Conservation (phyloP, 2,888 invertebrate species). For the Cremastinae sp. region DNA sequence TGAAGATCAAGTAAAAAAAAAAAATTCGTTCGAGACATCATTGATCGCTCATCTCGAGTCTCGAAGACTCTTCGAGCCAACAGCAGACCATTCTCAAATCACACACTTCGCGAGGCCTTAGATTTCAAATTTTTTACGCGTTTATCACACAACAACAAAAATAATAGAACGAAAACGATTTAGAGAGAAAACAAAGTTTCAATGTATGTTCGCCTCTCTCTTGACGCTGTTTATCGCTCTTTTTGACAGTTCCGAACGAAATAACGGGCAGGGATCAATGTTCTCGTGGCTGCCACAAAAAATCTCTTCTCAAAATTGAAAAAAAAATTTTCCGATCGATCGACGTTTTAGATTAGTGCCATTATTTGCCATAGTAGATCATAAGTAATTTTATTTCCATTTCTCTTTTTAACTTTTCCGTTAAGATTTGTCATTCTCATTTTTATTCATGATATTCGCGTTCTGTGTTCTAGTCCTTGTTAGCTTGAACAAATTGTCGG, state of each 20-base stretch:
- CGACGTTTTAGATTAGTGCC: slow-evolving; percentile 67
- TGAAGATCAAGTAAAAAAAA: too few species aligned
- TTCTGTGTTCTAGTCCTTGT: slow-evolving; percentile 57
- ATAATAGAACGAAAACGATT: neutral
- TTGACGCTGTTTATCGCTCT: slow-evolving; percentile 32
- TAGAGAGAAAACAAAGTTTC: neutral
- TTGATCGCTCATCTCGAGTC: slow-evolving; percentile 13
- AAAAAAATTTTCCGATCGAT: slow-evolving; percentile 40
- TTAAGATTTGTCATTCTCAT: slow-evolving; percentile 34
- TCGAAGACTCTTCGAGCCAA: slow-evolving; percentile 22
- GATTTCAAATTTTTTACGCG: slow-evolving; percentile 60
- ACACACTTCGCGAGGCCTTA: slow-evolving; percentile 42
- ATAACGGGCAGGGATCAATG: slow-evolving; percentile 42
- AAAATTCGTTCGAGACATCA: slow-evolving; percentile 29
- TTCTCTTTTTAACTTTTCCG: slow-evolving; percentile 20
- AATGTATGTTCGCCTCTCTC: slow-evolving; percentile 20
- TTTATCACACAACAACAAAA: slow-evolving; percentile 49
- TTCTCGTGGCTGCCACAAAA: slow-evolving; percentile 42
- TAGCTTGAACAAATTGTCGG: slow-evolving; percentile 38
- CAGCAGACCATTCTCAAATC: slow-evolving; percentile 1
- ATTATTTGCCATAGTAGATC: slow-evolving; percentile 73
- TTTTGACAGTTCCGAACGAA: slow-evolving; percentile 4
- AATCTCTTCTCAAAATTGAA: slow-evolving; percentile 22
- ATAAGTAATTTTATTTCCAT: slow-evolving; percentile 36
- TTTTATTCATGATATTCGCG: slow-evolving; percentile 19